A percentile compares a stretch with the other conserved stretches of the same genome.
These are phyloP conservation scores for Centropus bengalensis DNA, from an alignment of 2,113 vertebrate species.

Conservation along the genomic window DNA sequence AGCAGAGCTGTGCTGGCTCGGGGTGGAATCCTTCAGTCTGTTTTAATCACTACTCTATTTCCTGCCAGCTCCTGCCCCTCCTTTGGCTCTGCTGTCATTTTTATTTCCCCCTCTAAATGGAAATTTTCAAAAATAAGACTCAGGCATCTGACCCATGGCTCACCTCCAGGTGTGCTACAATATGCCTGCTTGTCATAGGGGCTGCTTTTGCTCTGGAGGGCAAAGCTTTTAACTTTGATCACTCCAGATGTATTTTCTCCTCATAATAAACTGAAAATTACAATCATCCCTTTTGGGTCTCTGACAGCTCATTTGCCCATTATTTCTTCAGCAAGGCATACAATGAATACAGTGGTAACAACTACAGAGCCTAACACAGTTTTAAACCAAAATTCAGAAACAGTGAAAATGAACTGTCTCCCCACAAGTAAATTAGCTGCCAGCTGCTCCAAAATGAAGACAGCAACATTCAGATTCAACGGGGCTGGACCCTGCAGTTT, in stretches of 20 bases:
- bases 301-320: slow-evolving; percentile 26
- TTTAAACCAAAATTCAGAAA: neutral
- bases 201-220: slow-evolving; percentile 6
- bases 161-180: slow-evolving; percentile 45
- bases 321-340: slow-evolving; percentile 1
- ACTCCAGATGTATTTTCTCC: slow-evolving; percentile 34
- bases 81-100: neutral
- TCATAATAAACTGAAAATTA: slow-evolving; percentile 49
- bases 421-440: neutral
- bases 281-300: slow-evolving; percentile 9
- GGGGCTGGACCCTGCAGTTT: neutral
- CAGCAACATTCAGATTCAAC: neutral
- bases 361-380: neutral
- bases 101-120: neutral
- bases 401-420: neutral
- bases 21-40: neutral
- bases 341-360: neutral
- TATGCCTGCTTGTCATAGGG: neutral
- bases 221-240: slow-evolving; percentile 50
- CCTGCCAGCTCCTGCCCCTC: neutral
- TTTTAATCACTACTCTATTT: neutral
- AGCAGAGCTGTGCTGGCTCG: neutral
- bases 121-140: neutral
- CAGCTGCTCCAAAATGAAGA: neutral
- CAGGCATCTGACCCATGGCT: neutral